These are phyloP conservation scores for Ganaspis brasiliensis DNA, from an alignment of 2,888 invertebrate genomes.

Conservation along the genomic window DNA sequence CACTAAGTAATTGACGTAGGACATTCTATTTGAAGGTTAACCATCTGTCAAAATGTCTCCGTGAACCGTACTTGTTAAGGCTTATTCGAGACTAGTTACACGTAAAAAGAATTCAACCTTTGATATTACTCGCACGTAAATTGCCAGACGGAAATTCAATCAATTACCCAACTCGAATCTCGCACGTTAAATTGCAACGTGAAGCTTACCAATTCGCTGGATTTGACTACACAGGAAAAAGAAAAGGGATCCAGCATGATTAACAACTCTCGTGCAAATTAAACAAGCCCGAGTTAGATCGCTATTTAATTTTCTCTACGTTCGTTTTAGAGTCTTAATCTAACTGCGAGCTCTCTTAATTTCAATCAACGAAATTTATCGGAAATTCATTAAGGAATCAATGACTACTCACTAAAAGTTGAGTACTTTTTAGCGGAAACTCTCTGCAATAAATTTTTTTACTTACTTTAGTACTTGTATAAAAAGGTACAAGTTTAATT, in stretches of 20 bases:
- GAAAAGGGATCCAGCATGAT: constrained; percentile 27
- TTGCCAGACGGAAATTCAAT: constrained; percentile 40
- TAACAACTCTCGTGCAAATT: constrained; percentile 21
- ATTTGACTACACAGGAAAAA: constrained; percentile 20
- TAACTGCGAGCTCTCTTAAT: neutral
- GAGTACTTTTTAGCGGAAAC: neutral
- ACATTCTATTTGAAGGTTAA: constrained; percentile 34
- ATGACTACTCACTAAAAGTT: neutral
- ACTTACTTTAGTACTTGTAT: too few species aligned
- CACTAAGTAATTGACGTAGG: constrained; percentile 33
- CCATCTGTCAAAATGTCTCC: constrained; percentile 35
- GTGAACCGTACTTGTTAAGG: constrained; percentile 13
- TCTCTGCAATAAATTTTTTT: too few species aligned
- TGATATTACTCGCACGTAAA: constrained; percentile 42
- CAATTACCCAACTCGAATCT: constrained; percentile 39
- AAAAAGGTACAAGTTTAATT: too few species aligned
- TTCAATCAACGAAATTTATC: neutral
- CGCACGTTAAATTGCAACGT: constrained; percentile 27
- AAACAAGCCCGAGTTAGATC: constrained; percentile 32
- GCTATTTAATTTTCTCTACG: constrained; percentile 16
- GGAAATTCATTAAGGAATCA: neutral
- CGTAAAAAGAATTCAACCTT: constrained; percentile 38
- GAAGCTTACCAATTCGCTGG: constrained; percentile 28
- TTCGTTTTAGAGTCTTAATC: neutral
- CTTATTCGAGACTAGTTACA: neutral